These are phyloP conservation scores for Alexandromys fortis DNA, from an alignment of 2,113 vertebrate genomes.

Conservation along the genomic window DNA sequence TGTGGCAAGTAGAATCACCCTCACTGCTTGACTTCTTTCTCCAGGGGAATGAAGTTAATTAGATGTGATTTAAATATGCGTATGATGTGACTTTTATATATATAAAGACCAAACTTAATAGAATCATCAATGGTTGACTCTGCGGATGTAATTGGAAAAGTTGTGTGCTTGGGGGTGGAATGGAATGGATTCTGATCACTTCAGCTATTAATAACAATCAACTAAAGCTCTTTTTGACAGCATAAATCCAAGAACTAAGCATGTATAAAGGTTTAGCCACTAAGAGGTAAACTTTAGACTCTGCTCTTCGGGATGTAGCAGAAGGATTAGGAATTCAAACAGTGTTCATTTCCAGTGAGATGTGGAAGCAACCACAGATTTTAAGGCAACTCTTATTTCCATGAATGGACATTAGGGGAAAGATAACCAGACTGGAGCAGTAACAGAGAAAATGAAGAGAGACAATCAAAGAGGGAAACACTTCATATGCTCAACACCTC, in stretches of 20 bases:
- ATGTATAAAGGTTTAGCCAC: slow-evolving; percentile 9
- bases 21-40: slow-evolving; percentile 40
- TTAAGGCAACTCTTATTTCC: slow-evolving; percentile 15
- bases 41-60: slow-evolving; percentile 20
- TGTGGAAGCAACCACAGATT: background rate
- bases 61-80: slow-evolving; percentile 35
- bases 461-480: background rate
- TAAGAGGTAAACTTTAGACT: background rate
- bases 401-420: slow-evolving; percentile 2
- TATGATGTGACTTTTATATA: slow-evolving; percentile 32
- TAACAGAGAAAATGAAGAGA: background rate
- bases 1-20: slow-evolving; percentile 47
- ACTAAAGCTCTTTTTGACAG: slow-evolving; percentile 34
- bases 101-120: slow-evolving; percentile 34
- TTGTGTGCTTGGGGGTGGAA: slow-evolving; percentile 1
- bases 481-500: background rate
- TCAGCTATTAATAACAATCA: slow-evolving; percentile 18
- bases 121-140: slow-evolving; percentile 23
- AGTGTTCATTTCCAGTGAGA: slow-evolving; percentile 12
- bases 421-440: background rate
- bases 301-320: background rate
- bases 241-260: slow-evolving; percentile 1
- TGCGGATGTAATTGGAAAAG: background rate
- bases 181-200: background rate
- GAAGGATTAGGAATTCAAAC: background rate